These are phyloP conservation scores for Caradrina clavipalpis DNA, from an alignment of 2,888 invertebrate species.

Conservation along the genomic window DNA sequence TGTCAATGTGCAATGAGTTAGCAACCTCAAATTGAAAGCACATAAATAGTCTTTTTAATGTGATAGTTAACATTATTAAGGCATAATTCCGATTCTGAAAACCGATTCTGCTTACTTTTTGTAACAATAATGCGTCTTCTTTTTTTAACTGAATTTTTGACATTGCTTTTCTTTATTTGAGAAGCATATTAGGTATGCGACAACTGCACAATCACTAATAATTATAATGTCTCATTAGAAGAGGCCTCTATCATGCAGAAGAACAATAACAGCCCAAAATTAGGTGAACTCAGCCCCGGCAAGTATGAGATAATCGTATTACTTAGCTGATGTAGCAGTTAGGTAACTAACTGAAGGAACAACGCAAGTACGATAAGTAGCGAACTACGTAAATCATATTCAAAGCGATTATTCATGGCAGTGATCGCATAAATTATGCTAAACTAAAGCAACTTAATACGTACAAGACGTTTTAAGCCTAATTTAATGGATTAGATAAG, in stretches of 20 bases:
- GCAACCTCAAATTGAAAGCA: too few species aligned
- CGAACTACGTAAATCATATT: conserved; percentile 62
- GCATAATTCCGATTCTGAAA: too few species aligned
- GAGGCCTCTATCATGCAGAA: not conserved
- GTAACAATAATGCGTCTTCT: too few species aligned
- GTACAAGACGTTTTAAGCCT: conserved; percentile 45
- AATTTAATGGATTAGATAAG: conserved; percentile 62
- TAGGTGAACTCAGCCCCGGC: not conserved
- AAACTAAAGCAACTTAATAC: conserved; percentile 56
- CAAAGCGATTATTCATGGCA: conserved; percentile 61
- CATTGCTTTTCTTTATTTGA: too few species aligned
- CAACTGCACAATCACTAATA: too few species aligned
- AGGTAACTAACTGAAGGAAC: conserved; percentile 33
- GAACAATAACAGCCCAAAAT: not conserved
- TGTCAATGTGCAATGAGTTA: too few species aligned
- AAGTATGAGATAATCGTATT: conserved; percentile 40
- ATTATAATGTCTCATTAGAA: not conserved
- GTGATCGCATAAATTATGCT: conserved; percentile 63
- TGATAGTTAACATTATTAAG: too few species aligned
- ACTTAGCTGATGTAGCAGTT: conserved; percentile 27
- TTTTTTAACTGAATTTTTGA: too few species aligned
- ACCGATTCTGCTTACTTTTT: too few species aligned
- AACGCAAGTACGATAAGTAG: conserved; percentile 33
- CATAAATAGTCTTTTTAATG: too few species aligned
- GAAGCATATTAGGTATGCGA: too few species aligned